Evolutionary conservation across 2,888 invertebrate species (phyloP).

Genomic region (Ochropleura plecta): DNA sequence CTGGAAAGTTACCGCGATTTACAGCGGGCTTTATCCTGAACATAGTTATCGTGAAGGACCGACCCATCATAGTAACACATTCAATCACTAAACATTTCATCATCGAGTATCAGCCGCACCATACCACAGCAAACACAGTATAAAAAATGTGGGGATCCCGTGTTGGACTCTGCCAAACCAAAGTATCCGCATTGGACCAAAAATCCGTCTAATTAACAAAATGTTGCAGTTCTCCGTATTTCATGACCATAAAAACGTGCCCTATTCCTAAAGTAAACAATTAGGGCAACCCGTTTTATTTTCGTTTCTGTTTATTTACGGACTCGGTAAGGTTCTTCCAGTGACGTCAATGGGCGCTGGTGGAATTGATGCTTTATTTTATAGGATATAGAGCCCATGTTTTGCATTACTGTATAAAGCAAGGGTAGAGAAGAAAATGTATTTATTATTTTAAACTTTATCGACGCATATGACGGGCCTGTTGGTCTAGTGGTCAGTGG

Average conservation of each 20-base stretch:
- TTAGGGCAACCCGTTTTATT: constrained; percentile 77
- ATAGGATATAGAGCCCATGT: constrained; percentile 23
- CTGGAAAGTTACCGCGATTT: no score
- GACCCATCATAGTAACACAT: no score
- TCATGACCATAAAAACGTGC: constrained; percentile 58
- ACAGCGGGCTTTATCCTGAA: no score
- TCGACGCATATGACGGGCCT: no score
- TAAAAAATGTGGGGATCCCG: no score
- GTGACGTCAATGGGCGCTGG: constrained; percentile 66
- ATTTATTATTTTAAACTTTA: constrained; percentile 31
- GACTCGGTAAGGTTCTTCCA: constrained; percentile 62
- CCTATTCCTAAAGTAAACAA: constrained; percentile 74
- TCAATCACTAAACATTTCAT: no score
- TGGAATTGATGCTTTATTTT: constrained; percentile 59
- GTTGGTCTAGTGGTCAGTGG: no score
- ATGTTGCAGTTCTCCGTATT: constrained; percentile 39
- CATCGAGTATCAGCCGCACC: no score
- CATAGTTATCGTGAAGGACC: no score
- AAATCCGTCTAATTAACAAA: constrained; percentile 38
- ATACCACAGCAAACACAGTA: no score
- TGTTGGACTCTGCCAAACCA: neutral
- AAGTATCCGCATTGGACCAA: constrained; percentile 27
- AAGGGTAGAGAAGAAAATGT: neutral
- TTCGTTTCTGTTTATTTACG: constrained; percentile 73
- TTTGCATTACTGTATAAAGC: neutral